phyloP scores from a whole-genome alignment of 2,888 invertebrate species.

The Drosophila borborema region DNA sequence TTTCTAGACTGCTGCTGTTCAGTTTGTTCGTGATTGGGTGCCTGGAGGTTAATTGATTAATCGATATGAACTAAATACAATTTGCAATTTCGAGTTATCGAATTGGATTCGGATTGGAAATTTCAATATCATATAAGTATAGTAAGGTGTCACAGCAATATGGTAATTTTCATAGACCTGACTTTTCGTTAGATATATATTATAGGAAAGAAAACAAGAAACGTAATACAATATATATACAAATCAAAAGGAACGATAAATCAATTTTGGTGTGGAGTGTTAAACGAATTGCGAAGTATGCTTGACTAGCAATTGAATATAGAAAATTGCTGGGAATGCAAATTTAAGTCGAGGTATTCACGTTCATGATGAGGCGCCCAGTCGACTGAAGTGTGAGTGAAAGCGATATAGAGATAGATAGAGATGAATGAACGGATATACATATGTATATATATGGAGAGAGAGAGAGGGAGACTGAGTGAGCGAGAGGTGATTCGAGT shows the following conservation, averaged over 20 bases:
- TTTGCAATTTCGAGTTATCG: conserved; percentile 58
- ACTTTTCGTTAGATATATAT: conserved; percentile 39
- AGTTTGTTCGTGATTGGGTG: conserved; percentile 36
- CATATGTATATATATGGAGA: background rate
- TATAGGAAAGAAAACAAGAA: background rate
- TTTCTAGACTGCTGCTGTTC: conserved; percentile 23
- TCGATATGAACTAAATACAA: conserved; percentile 71
- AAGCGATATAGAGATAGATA: background rate
- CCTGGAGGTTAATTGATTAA: conserved; percentile 11
- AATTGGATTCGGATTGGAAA: conserved; percentile 51
- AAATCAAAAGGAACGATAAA: conserved; percentile 38
- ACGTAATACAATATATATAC: conserved; percentile 4
- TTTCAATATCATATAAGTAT: conserved; percentile 65
- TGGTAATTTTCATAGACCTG: conserved; percentile 48
- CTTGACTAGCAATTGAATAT: conserved; percentile 44
- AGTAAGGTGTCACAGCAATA: conserved; percentile 80
- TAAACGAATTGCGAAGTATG: conserved; percentile 62
- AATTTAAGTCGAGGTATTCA: conserved; percentile 58
- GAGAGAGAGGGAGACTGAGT: conserved; percentile 1
- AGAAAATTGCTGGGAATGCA: conserved; percentile 79
- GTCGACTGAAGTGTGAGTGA: conserved; percentile 46
- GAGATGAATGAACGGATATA: background rate
- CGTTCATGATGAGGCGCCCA: conserved; percentile 48
- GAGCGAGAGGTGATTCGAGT: conserved; percentile 1
- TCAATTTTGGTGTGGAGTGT: conserved; percentile 67